These are phyloP conservation scores for Apis dorsata DNA, from an alignment of 1,140 invertebrate genomes.

Conservation along the genomic window DNA sequence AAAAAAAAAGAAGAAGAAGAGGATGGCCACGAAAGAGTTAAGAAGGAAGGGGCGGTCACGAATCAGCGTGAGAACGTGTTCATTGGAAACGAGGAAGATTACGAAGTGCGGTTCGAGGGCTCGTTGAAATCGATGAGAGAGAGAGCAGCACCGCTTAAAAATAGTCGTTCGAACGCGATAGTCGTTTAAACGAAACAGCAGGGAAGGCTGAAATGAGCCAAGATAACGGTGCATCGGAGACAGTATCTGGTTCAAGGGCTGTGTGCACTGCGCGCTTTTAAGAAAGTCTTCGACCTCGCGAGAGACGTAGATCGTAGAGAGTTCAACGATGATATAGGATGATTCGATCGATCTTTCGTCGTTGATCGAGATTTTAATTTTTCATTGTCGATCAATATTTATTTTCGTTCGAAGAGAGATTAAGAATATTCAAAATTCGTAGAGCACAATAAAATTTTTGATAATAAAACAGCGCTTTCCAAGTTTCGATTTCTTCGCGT, in stretches of 20 bases:
- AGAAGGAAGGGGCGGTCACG: background rate
- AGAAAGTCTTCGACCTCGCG: slow-evolving; percentile 39
- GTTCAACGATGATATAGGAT: background rate
- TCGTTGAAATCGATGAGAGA: slow-evolving; percentile 27
- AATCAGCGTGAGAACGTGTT: background rate
- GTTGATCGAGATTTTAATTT: too few relatives aligned
- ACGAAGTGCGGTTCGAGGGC: background rate
- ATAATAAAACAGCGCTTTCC: too few relatives aligned
- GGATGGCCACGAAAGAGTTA: too few relatives aligned
- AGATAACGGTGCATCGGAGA: slow-evolving; percentile 42
- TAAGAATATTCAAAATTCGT: too few relatives aligned
- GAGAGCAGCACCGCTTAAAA: slow-evolving; percentile 41
- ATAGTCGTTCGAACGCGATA: slow-evolving; percentile 10
- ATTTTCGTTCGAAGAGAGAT: too few relatives aligned
- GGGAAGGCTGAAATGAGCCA: slow-evolving; percentile 9
- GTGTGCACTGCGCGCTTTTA: slow-evolving; percentile 26
- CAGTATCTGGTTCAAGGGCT: slow-evolving; percentile 46
- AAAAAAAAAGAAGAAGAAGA: too few relatives aligned
- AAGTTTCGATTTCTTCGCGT: too few relatives aligned
- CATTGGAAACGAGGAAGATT: background rate
- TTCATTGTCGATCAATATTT: too few relatives aligned
- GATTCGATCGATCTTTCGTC: background rate
- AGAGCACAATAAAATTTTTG: too few relatives aligned
- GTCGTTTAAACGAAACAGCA: slow-evolving; percentile 24
- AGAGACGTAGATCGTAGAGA: too few relatives aligned